A percentile compares a stretch with the other conserved stretches of the same genome.
phyloP scores from a whole-genome alignment of 2,113 vertebrate genomes.

The Fulmarus glacialis region DNA sequence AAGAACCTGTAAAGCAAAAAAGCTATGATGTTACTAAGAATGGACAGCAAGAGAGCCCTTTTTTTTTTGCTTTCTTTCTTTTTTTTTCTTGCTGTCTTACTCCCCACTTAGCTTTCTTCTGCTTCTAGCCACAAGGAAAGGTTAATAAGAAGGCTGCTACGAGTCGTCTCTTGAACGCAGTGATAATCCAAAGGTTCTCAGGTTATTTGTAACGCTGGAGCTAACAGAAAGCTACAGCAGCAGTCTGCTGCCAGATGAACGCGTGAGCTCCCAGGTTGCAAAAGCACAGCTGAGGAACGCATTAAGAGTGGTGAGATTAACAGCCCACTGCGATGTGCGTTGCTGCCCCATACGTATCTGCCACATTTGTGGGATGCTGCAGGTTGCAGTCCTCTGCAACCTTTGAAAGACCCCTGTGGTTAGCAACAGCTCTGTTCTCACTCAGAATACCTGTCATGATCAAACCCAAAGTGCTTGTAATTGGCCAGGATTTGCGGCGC shows the following conservation, averaged over 20 bases:
- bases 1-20: neutral
- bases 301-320: neutral
- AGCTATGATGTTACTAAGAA: neutral
- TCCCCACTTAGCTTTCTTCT: neutral
- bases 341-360: neutral
- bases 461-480: neutral
- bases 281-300: neutral
- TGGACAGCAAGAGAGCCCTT: neutral
- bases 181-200: neutral
- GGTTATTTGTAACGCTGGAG: neutral
- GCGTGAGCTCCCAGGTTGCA: neutral
- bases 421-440: neutral
- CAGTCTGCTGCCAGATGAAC: neutral
- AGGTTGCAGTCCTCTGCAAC: neutral
- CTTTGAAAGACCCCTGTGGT: neutral
- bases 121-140: neutral
- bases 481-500: neutral
- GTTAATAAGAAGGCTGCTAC: neutral
- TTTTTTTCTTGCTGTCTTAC: neutral
- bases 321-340: fast-evolving
- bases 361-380: neutral
- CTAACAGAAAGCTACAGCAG: neutral
- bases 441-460: neutral
- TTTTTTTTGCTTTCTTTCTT: neutral
- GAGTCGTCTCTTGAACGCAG: neutral